These are phyloP conservation scores for Dolichopus griseipennis DNA, from an alignment of 2,888 invertebrate genomes.

Conservation along the genomic window DNA sequence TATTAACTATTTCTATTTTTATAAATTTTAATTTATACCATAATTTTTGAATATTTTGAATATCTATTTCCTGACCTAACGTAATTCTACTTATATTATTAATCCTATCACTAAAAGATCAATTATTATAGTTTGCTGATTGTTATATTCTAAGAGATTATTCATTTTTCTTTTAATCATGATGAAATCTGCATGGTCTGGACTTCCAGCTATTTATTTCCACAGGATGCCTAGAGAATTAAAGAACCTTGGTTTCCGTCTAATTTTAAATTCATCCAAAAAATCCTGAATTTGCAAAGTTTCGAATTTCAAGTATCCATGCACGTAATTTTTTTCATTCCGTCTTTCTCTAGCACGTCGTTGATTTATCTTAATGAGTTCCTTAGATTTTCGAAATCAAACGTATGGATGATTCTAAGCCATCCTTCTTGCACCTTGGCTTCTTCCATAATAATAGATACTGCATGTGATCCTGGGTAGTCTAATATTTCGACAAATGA, in stretches of 20 bases:
- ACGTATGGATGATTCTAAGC: constrained; percentile 18
- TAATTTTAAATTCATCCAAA: neutral
- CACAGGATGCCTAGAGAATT: neutral
- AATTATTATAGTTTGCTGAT: neutral
- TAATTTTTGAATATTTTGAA: neutral
- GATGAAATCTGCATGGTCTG: neutral
- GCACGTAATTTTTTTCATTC: neutral
- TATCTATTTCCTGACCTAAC: neutral
- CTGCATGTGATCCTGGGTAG: constrained; percentile 10
- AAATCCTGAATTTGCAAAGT: neutral
- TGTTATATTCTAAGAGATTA: neutral
- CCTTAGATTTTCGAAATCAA: constrained; percentile 16
- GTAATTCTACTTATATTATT: neutral
- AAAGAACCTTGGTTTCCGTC: neutral
- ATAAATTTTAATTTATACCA: constrained; percentile 5
- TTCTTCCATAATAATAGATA: constrained; percentile 13
- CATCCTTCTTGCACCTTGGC: constrained; percentile 15
- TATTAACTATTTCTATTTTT: constrained; percentile 12
- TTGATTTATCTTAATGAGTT: neutral
- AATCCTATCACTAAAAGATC: neutral
- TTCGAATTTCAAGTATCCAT: neutral
- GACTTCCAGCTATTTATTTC: neutral
- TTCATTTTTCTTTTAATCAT: neutral
- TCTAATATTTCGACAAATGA: neutral
- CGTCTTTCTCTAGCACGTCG: too few relatives aligned